Base-by-base conservation (phyloP, 2,888 invertebrate species). In the Eristalis tenax region DNA sequence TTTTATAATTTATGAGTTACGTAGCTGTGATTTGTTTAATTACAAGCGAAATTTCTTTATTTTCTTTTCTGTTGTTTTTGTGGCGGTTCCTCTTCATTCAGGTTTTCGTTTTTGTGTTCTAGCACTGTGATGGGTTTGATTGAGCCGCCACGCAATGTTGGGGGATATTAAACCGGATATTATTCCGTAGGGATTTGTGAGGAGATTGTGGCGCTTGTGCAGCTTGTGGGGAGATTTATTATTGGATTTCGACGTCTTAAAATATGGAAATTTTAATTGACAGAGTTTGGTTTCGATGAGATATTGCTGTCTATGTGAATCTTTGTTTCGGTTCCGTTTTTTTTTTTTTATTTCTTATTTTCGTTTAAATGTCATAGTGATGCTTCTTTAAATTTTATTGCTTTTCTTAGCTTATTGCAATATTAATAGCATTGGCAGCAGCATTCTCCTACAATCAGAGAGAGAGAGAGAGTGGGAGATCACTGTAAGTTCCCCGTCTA, bases 1-100 rank as follows among this genome's bases (percentile, higher is more conserved):
- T 84, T 84, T 84, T 84, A 84, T 84, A 84, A 84, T 84, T 84
- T 84, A 84, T 84, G 84, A 84, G 75, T 81, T 84, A 76, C 75
- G 76, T 84, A 71, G 76, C 84, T 70, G 84, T 84, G 84, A 84
- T 84, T 84, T 84, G 84, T 84, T 84, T 84, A 84, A 84, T 84
- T 80, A 84, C 75, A 38, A 61, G 40, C 43, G 28, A 43, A 66
- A 50, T 50, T 50, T 43, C 43, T 50, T 38, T n/a, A 4, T 50
- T 5, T 50, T 50, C 18, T 18, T 50, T 50, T n/a, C 5, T 1
- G 15, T n/a, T n/a, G n/a, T 43, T 43, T n/a, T 43, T 40, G 40
- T 4, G 15, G 15, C 1, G 15, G 43, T 43, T 43, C 8, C 8
- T 43, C 43, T 43, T 65, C 70, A 69, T 78, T 78, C 10, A 71